These are phyloP conservation scores for Stomatorhinus walkeri DNA, from an alignment of 2,797 vertebrate genomes.

Conservation along the genomic window DNA sequence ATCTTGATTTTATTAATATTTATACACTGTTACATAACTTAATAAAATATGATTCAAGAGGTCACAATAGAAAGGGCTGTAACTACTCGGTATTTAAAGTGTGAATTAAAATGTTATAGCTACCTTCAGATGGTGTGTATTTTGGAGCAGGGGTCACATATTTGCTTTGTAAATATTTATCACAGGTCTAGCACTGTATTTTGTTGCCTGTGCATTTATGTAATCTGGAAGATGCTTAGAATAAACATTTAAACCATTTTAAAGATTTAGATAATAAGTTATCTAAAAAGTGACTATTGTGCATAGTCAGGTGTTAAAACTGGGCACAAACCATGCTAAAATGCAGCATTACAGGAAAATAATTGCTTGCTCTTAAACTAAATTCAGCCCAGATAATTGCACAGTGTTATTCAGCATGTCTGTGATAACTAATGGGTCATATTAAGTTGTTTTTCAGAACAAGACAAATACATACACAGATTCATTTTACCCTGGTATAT, in stretches of 20 bases:
- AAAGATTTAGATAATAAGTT: background rate
- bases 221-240: background rate
- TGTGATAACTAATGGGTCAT: constrained; percentile 3
- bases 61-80: constrained; percentile 5
- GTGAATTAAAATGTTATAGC: constrained; percentile 5
- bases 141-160: background rate
- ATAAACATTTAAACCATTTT: background rate
- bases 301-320: constrained; percentile 3
- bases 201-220: background rate
- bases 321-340: background rate
- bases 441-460: constrained; percentile 7
- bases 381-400: constrained; percentile 4
- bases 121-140: background rate
- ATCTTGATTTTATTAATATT: constrained; percentile 5
- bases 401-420: background rate
- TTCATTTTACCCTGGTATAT: background rate
- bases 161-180: constrained; percentile 17
- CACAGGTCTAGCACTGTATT: background rate
- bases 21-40: constrained; percentile 14
- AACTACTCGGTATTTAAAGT: background rate
- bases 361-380: background rate
- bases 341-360: background rate
- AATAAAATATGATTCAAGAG: background rate
- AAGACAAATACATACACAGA: background rate
- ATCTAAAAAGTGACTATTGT: background rate